These are phyloP conservation scores for Nymphalis polychloros DNA, from an alignment of 2,888 invertebrate genomes.

Conservation along the genomic window DNA sequence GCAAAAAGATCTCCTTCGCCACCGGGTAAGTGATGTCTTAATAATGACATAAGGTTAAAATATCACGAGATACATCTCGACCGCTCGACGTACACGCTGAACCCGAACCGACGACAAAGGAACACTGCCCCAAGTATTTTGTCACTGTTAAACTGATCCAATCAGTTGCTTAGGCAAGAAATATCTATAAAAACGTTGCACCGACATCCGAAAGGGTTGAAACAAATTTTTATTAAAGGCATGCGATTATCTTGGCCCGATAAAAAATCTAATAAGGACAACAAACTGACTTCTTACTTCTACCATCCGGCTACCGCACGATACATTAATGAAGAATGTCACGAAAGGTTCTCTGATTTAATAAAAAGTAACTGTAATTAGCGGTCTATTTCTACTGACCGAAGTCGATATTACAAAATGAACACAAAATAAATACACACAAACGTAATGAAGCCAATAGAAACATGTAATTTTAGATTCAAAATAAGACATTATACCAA, in stretches of 20 bases:
- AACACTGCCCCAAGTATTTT: constrained; percentile 73
- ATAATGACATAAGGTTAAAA: constrained; percentile 77
- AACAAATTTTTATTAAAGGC: constrained; percentile 66
- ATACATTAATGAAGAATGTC: constrained; percentile 67
- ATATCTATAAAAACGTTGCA: constrained; percentile 58
- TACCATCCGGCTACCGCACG: constrained; percentile 48
- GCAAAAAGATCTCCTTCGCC: constrained; percentile 66
- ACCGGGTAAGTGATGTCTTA: constrained; percentile 81
- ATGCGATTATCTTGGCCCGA: constrained; percentile 60
- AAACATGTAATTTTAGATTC: constrained; percentile 67
- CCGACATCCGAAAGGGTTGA: constrained; percentile 63
- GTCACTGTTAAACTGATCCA: constrained; percentile 79
- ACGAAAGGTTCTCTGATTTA: constrained; percentile 50
- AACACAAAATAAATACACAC: constrained; percentile 49
- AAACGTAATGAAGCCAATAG: constrained; percentile 47
- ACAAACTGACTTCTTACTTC: constrained; percentile 60
- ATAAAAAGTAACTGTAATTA: constrained; percentile 32
- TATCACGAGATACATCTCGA: constrained; percentile 75
- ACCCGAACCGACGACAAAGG: constrained; percentile 71
- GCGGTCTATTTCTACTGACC: constrained; percentile 17
- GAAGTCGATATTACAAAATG: constrained; percentile 19
- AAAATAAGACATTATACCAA: constrained; percentile 71
- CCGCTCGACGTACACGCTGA: constrained; percentile 61
- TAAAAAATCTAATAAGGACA: constrained; percentile 57
- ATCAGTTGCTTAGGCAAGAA: constrained; percentile 62